Conservation (phyloP, 1,140 invertebrate genomes). For the Microvelia longipes region DNA sequence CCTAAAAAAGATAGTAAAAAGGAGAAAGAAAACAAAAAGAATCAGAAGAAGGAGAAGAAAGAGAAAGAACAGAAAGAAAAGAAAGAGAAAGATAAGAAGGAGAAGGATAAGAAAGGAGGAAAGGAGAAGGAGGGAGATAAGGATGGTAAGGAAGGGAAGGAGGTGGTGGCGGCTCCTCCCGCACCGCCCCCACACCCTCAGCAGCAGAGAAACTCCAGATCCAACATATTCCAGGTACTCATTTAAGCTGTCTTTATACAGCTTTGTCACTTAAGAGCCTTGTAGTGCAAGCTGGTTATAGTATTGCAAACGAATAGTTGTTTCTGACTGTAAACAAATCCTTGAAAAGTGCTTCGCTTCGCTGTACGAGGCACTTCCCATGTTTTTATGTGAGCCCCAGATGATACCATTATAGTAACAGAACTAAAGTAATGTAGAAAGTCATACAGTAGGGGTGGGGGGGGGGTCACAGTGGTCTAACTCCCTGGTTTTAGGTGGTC, state of each 20-base stretch:
- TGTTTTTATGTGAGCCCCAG: too few relatives aligned
- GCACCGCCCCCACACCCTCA: constrained; percentile 11
- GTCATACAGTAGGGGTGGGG: too few relatives aligned
- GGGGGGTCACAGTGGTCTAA: too few relatives aligned
- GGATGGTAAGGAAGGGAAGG: not conserved
- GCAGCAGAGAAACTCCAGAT: constrained; percentile 15
- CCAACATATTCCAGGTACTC: constrained; percentile 23
- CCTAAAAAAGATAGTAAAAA: constrained; percentile 37
- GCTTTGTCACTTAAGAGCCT: constrained; percentile 1
- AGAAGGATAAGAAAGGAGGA: constrained; percentile 14
- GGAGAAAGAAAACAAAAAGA: constrained; percentile 34
- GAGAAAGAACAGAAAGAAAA: constrained; percentile 21
- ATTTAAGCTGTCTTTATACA: too few relatives aligned
- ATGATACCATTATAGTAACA: too few relatives aligned
- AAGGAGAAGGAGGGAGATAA: constrained; percentile 8
- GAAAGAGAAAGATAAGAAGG: constrained; percentile 19
- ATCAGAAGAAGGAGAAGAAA: constrained; percentile 24
- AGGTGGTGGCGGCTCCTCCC: constrained; percentile 3
- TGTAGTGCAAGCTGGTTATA: too few relatives aligned
- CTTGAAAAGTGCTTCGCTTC: too few relatives aligned
- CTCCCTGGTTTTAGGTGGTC: too few relatives aligned
- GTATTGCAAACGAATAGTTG: too few relatives aligned
- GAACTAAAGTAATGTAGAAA: too few relatives aligned
- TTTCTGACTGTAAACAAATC: too few relatives aligned
- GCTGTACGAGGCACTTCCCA: too few relatives aligned